Evolutionary conservation across 2,113 vertebrate genomes (phyloP).

Genomic region (Notarius lentiginosus): DNA sequence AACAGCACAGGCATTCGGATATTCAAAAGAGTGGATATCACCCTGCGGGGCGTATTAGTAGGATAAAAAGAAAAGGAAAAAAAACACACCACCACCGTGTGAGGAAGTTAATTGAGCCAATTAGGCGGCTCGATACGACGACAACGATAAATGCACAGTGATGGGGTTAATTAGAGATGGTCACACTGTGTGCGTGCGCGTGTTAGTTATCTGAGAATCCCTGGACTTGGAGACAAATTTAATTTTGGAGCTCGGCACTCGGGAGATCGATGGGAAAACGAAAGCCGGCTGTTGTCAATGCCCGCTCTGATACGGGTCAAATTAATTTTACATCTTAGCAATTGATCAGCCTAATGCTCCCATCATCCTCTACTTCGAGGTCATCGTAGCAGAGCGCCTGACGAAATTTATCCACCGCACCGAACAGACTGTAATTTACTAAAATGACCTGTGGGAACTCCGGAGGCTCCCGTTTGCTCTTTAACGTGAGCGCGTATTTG

Average conservation of each 20-base stretch:
- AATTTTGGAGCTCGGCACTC: slow-evolving; percentile 8
- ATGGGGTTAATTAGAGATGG: slow-evolving; percentile 14
- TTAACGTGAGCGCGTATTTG: slow-evolving; percentile 23
- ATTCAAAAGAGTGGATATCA: not conserved
- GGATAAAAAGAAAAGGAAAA: not conserved
- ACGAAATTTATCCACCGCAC: not conserved
- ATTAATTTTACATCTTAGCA: slow-evolving; percentile 37
- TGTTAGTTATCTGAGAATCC: not conserved
- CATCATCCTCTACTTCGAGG: not conserved
- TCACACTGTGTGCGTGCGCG: not conserved
- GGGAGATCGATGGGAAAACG: not conserved
- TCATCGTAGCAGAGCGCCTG: not conserved
- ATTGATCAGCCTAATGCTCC: slow-evolving; percentile 35
- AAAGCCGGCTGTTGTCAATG: not conserved
- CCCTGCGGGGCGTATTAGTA: not conserved
- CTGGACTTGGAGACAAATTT: not conserved
- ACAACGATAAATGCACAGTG: slow-evolving; percentile 4
- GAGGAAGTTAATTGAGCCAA: slow-evolving; percentile 29
- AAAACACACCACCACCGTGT: not conserved
- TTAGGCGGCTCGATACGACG: not conserved
- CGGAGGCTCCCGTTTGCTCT: slow-evolving; percentile 27
- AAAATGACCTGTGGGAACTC: slow-evolving; percentile 20
- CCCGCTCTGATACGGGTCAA: slow-evolving; percentile 25
- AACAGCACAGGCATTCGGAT: not conserved
- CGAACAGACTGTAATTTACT: slow-evolving; percentile 21